These are phyloP conservation scores for Aramus guarauna DNA, from an alignment of 2,113 vertebrate species.

Conservation along the genomic window DNA sequence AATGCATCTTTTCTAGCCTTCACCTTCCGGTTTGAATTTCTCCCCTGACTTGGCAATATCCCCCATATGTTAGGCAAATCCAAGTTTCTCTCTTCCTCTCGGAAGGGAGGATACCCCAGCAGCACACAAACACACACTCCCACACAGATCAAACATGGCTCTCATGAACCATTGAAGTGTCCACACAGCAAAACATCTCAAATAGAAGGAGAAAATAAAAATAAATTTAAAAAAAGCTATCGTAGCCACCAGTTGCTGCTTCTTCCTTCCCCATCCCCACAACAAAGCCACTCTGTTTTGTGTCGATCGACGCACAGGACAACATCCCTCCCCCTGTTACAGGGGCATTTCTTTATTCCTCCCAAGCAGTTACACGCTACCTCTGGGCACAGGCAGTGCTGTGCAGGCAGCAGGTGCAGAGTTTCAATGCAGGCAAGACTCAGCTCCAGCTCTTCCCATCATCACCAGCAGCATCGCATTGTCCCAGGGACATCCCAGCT, in stretches of 20 bases:
- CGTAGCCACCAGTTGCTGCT: neutral
- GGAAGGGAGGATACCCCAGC: neutral
- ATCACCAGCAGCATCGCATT: neutral
- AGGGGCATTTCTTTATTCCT: neutral
- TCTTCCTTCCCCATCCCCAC: neutral
- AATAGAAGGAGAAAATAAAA: neutral
- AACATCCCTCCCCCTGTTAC: too few relatives aligned
- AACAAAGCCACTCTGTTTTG: rapidly evolving
- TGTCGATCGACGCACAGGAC: rapidly evolving
- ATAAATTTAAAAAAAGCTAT: rapidly evolving
- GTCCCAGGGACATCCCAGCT: neutral
- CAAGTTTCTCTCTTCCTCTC: neutral
- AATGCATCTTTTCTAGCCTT: neutral
- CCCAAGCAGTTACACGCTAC: too few relatives aligned
- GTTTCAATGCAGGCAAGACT: neutral
- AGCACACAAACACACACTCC: neutral
- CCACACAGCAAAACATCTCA: neutral
- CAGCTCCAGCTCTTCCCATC: neutral
- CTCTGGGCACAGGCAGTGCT: neutral
- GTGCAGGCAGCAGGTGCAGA: neutral
- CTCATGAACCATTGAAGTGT: rapidly evolving
- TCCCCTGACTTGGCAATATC: rapidly evolving
- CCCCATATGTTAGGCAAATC: rapidly evolving
- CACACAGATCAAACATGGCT: neutral
- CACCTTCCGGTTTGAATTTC: neutral